These are phyloP conservation scores for Clarias macrocephalus DNA, from an alignment of 2,113 vertebrate genomes.

Conservation along the genomic window DNA sequence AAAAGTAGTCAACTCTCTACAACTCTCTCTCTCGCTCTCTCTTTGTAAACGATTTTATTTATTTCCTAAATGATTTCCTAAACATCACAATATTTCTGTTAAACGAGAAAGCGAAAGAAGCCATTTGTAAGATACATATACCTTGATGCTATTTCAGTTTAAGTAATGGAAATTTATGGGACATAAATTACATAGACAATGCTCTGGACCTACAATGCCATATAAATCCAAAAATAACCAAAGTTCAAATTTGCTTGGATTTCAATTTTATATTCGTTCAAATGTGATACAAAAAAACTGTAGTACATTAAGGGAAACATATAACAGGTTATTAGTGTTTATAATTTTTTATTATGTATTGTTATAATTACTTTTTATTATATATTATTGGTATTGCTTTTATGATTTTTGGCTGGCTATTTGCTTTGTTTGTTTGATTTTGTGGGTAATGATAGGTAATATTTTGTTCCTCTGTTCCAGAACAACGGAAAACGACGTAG, in stretches of 20 bases:
- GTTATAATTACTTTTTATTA: background rate
- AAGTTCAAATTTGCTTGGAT: background rate
- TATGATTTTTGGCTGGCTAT: background rate
- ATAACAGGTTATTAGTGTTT: background rate
- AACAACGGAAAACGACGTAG: background rate
- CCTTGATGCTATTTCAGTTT: background rate
- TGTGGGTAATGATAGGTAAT: background rate
- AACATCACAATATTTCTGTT: background rate
- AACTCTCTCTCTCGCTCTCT: background rate
- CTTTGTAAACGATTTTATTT: background rate
- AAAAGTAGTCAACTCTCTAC: background rate
- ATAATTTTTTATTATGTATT: background rate
- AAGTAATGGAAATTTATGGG: background rate
- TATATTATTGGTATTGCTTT: background rate
- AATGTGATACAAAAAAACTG: background rate
- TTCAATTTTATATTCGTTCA: background rate
- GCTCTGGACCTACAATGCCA: background rate
- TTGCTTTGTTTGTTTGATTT: background rate
- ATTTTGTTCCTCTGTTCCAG: background rate
- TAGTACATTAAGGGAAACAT: background rate
- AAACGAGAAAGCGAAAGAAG: background rate
- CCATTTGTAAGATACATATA: background rate
- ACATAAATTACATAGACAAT: background rate
- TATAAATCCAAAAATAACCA: background rate
- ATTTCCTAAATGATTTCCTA: background rate